Conservation (phyloP, 2,888 invertebrate genomes). For the Hermaeophaga mercurialis region DNA sequence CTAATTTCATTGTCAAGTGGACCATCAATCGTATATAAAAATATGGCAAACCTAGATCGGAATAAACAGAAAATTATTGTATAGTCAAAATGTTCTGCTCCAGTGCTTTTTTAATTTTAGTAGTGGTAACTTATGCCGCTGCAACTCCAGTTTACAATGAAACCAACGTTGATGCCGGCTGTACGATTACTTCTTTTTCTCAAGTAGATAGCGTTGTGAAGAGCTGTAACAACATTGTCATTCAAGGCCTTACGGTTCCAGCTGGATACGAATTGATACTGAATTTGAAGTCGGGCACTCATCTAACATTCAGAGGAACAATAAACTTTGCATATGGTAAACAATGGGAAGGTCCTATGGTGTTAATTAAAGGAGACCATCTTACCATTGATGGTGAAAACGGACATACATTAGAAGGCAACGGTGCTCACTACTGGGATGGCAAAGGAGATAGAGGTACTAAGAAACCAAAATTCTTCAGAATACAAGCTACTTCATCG, state of each 20-base stretch:
- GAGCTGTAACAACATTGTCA: slow-evolving; percentile 11
- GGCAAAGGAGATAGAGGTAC: slow-evolving; percentile 26
- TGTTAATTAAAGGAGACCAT: neutral
- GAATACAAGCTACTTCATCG: slow-evolving; percentile 26
- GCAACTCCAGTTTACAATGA: neutral
- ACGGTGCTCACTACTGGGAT: slow-evolving; percentile 33
- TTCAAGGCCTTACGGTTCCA: slow-evolving; percentile 20
- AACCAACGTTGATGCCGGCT: slow-evolving; percentile 7
- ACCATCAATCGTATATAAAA: too few relatives aligned
- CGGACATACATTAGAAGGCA: slow-evolving; percentile 28
- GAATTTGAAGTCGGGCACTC: slow-evolving; percentile 17
- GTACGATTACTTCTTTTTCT: slow-evolving; percentile 4
- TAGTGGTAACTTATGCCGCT: neutral
- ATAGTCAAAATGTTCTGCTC: neutral
- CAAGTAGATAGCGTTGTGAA: slow-evolving; percentile 14
- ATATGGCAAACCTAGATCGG: too few relatives aligned
- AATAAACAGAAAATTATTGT: too few relatives aligned
- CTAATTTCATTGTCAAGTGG: too few relatives aligned
- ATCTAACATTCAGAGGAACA: slow-evolving; percentile 14
- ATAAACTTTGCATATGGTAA: slow-evolving; percentile 16
- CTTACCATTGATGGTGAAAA: neutral
- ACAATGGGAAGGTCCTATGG: neutral
- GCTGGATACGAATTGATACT: slow-evolving; percentile 20
- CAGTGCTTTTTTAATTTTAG: neutral
- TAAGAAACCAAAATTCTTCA: slow-evolving; percentile 28